Base-by-base conservation (phyloP, 2,797 vertebrate species). In the Cynodonichthys magdalenae region DNA sequence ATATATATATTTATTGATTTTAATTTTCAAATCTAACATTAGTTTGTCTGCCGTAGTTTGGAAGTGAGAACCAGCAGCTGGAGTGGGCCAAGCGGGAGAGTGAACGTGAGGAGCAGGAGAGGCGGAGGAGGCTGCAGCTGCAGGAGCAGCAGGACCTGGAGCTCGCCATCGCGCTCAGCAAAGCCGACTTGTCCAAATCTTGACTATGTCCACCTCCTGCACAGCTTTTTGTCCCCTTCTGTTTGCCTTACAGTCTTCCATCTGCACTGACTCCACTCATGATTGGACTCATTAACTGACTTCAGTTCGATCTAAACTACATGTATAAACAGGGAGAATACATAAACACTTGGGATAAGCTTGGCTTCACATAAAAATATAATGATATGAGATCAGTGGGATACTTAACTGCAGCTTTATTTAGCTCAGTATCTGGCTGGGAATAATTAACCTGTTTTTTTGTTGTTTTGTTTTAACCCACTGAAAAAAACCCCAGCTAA, bases 61-160 rank as follows among this genome's bases (percentile, higher is more conserved):
- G 96, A 94, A 98, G 89, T 96, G 97, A 99, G 90, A 93, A 89
- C 5, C 94, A 96, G 89, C 96, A 98, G 90, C 90, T 99, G 92
- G 96, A 96, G 2, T 98, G 97, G 97, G 97, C 96, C 64, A 97
- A 96, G 88, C 88, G 91, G 1, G 97, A 98, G 92, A 97, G 96
- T 9, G 93, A 97, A 75, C 94, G 94, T 49, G 96, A 95, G 41
- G 97, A 98, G 86, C 94, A 94, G 84, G 96, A 98, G 75, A 85
- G 96, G 67, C 80, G 95, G 84, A 94, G 93, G 15, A 92, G 93
- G 36, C 89, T 98, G 75, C 90, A 90, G 75, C 92, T 95, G 31
- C 96, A 96, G 84, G 97, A 99, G 10, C 96, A 97, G 81, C 93
- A 97, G 76, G 97, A 99, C 82, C 93, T 98, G 65, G 96, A 98